Base-by-base conservation (phyloP, 2,113 vertebrate species). In the Phalacrocorax pelagicus region DNA sequence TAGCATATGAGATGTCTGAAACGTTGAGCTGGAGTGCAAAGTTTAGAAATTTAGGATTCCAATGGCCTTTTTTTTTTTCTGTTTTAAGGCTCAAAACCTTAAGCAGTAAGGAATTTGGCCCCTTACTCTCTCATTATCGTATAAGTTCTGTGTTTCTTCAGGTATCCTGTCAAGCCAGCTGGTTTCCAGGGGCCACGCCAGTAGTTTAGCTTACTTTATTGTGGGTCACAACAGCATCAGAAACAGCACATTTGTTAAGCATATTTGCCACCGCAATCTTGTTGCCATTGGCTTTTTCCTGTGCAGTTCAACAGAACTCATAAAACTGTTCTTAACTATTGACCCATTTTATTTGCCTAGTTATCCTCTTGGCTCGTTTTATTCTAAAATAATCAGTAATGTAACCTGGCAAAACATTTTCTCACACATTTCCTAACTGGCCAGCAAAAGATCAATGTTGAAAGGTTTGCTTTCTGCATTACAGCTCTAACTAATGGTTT, bases 281-380 rank as follows among this genome's bases (percentile, higher is more conserved):
- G 0, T 54, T 88, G 66, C 34, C 67, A 69, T 72, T 80, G 52
- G 23, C 27, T 82, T 93, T 86, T 90, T 88, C 66, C 73, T 88
- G 17, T 49, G 42, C 24, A 61, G 38, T 20, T 73, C 34, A 46
- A 44, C 57, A 92, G n/a, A 77, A 83, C 71, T 87, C 85, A 81
- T 67, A 90, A 95, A 75, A 49, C 6, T 69, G 10, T 77, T 86
- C 85, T 85, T 89, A 96, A 93, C 82, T 94, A 86, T 85, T 69
- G 74, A 91, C 81, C 11, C 10, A 38, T 77, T 92, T 86, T 88
- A 77, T 88, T 85, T 93, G 11, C 46, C 38, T 80, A 75, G 26
- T 49, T 75, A 94, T 80, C 2, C 1, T 47, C 49, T 69, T 62
- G 54, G 58, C 40, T 93, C 11, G 46, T 88, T 95, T 94, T 66